These are phyloP conservation scores for Drosophila sulfurigaster DNA, from an alignment of 1,140 invertebrate genomes.

Conservation along the genomic window DNA sequence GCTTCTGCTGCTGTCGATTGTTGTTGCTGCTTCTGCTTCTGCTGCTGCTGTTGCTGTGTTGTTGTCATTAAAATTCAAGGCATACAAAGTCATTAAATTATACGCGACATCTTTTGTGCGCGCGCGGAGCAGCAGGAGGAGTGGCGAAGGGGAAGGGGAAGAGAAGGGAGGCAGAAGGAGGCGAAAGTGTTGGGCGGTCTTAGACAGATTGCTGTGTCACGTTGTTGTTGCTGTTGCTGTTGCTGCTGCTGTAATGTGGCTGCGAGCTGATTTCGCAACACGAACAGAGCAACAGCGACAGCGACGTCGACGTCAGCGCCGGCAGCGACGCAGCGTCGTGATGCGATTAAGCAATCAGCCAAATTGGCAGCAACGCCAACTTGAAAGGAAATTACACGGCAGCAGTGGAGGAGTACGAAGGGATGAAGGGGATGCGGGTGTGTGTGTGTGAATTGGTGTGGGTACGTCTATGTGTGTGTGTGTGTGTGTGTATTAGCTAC, in stretches of 20 bases:
- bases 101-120: constrained; percentile 79
- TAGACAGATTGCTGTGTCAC: constrained; percentile 42
- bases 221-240: constrained; percentile 30
- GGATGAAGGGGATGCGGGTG: neutral
- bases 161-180: constrained; percentile 1
- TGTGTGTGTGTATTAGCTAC: constrained; percentile 36
- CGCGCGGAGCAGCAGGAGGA: constrained; percentile 10
- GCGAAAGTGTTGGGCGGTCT: constrained; percentile 51
- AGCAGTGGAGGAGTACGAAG: neutral
- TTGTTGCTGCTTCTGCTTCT: constrained; percentile 14
- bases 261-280: constrained; percentile 71
- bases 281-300: constrained; percentile 4
- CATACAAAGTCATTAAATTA: constrained; percentile 84
- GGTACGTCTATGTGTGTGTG: neutral
- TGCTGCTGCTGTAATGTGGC: constrained; percentile 37
- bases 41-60: constrained; percentile 37
- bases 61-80: constrained; percentile 83
- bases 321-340: constrained; percentile 55
- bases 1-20: constrained; percentile 30
- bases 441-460: neutral
- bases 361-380: constrained; percentile 82
- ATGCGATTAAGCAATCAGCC: constrained; percentile 82
- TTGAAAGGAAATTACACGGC: constrained; percentile 80
- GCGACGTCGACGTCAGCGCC: neutral
- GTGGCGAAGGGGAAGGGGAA: neutral